These are phyloP conservation scores for Heterotilapia buettikoferi DNA, from an alignment of 2,113 vertebrate genomes.

Conservation along the genomic window DNA sequence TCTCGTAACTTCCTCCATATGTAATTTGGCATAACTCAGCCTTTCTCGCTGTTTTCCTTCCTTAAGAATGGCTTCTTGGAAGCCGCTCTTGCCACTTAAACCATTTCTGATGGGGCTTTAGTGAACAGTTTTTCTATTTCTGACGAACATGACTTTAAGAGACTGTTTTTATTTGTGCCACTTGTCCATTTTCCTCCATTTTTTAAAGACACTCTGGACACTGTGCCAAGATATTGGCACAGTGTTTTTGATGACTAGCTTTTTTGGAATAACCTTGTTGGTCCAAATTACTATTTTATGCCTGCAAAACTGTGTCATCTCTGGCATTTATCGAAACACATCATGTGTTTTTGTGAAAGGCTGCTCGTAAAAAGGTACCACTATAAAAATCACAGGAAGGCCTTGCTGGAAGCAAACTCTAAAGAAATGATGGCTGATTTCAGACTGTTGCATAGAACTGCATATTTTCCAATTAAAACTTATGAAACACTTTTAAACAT, in stretches of 20 bases:
- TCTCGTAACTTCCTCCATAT: not conserved
- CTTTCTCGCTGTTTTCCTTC: not conserved
- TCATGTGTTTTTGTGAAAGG: not conserved
- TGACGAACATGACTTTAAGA: accelerated
- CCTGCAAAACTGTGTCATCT: not conserved
- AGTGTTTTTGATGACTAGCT: not conserved
- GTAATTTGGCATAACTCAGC: not conserved
- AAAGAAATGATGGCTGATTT: not conserved
- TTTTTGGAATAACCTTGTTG: not conserved
- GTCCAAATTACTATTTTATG: not conserved
- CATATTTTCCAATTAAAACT: not conserved
- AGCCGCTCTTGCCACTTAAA: not conserved
- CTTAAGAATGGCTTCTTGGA: not conserved
- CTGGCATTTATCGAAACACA: not conserved
- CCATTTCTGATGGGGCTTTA: not conserved
- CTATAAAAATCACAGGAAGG: not conserved
- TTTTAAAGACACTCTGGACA: not conserved
- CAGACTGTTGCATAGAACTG: not conserved
- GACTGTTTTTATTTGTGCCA: not conserved
- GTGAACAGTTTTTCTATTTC: not conserved
- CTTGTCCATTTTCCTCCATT: not conserved
- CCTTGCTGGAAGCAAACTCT: not conserved
- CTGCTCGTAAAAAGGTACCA: accelerated
- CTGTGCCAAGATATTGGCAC: not conserved
- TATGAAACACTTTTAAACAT: not conserved